Evolutionary conservation across 2,797 vertebrate genomes (phyloP).

Genomic region (Emys orbicularis): DNA sequence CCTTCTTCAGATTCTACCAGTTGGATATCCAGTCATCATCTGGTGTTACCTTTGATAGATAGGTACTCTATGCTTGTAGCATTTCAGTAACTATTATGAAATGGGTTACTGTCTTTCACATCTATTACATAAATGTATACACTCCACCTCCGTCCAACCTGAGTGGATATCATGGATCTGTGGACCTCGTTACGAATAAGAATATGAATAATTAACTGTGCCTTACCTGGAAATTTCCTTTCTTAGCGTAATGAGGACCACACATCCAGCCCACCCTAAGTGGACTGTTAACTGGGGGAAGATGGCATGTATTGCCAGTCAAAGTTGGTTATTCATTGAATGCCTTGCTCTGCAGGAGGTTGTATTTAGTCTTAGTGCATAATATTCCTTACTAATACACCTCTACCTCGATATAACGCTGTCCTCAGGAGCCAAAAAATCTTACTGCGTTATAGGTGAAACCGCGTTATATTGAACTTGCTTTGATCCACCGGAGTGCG

Average conservation of each 20-base stretch:
- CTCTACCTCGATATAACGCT: no score
- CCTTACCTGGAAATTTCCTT: not conserved
- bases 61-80: not conserved
- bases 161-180: not conserved
- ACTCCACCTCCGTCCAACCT: accelerated
- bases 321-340: no score
- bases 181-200: no score
- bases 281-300: not conserved
- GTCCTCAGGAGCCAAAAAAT: no score
- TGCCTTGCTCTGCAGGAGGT: no score
- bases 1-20: not conserved
- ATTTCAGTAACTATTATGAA: accelerated
- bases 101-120: not conserved
- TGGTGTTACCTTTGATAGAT: not conserved
- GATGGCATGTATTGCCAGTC: not conserved
- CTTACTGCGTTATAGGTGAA: no score
- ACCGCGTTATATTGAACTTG: no score
- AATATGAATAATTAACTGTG: no score
- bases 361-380: no score
- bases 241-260: not conserved
- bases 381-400: no score
- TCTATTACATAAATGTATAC: not conserved
- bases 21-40: not conserved
- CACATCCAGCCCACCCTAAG: not conserved
- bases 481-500: no score